Evolutionary conservation across 2,888 invertebrate genomes (phyloP).

Genomic region (Saturnia pavonia): DNA sequence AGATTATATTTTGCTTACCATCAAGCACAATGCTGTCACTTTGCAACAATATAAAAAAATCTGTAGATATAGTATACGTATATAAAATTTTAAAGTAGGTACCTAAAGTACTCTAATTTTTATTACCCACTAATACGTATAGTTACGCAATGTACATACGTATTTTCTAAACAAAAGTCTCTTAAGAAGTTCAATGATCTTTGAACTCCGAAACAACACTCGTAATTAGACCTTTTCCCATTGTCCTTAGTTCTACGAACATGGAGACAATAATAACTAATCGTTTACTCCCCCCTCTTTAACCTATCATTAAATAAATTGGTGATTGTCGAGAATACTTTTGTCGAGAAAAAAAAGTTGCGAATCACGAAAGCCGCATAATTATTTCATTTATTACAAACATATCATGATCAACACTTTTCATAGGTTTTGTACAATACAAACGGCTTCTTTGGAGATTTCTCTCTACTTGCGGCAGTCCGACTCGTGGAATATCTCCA

Average conservation of each 20-base stretch:
- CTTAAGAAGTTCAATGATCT: constrained; percentile 49
- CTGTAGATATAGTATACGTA: too few species aligned
- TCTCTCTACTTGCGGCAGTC: too few species aligned
- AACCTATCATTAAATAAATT: constrained; percentile 59
- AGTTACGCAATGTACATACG: not conserved
- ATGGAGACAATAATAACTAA: constrained; percentile 60
- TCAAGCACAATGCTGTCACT: too few species aligned
- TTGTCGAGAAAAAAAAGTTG: constrained; percentile 17
- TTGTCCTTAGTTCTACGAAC: constrained; percentile 62
- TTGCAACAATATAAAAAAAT: too few species aligned
- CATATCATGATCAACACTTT: not conserved
- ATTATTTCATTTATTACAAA: constrained; percentile 9
- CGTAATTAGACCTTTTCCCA: constrained; percentile 62
- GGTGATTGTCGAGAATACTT: constrained; percentile 36
- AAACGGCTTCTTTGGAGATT: too few species aligned
- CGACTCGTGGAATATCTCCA: too few species aligned
- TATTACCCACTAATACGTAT: not conserved
- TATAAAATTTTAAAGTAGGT: not conserved
- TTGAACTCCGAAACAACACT: constrained; percentile 46
- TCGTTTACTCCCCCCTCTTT: constrained; percentile 51
- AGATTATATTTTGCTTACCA: too few species aligned
- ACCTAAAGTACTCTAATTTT: not conserved
- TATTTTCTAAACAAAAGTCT: constrained; percentile 22
- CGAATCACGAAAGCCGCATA: constrained; percentile 8
- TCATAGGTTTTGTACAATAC: not conserved